Evolutionary conservation across 1,140 invertebrate species (phyloP).

Genomic region (Amyelois transitella): DNA sequence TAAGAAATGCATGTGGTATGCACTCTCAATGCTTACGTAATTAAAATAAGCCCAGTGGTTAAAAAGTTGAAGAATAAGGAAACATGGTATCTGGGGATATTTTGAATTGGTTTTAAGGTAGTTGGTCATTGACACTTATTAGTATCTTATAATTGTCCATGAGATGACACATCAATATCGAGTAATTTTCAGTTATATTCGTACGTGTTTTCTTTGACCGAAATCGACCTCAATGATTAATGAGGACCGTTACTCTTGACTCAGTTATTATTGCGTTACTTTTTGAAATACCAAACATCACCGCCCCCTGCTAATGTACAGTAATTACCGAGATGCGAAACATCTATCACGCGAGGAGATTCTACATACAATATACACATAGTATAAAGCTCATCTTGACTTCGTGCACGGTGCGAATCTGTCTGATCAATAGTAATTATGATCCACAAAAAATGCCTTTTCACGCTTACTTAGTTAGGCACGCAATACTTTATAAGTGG

Average conservation of each 20-base stretch:
- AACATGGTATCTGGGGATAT: too few relatives aligned
- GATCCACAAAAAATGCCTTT: constrained; percentile 4
- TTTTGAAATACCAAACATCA: constrained; percentile 46
- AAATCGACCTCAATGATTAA: constrained; percentile 68
- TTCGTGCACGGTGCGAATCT: background rate
- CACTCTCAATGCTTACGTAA: too few relatives aligned
- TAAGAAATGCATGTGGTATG: too few relatives aligned
- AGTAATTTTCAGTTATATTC: constrained; percentile 37
- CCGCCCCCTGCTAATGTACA: constrained; percentile 28
- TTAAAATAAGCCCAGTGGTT: too few relatives aligned
- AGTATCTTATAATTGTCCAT: too few relatives aligned
- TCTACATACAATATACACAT: background rate
- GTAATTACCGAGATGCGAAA: constrained; percentile 30
- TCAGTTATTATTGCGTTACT: constrained; percentile 62
- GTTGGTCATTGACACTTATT: too few relatives aligned
- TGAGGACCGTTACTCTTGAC: constrained; percentile 59
- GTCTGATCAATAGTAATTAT: constrained; percentile 1
- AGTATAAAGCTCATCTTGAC: background rate
- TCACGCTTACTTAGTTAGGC: constrained; percentile 11
- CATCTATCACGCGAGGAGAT: constrained; percentile 6
- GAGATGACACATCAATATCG: constrained; percentile 54
- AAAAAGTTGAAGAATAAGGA: too few relatives aligned
- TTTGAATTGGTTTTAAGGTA: too few relatives aligned
- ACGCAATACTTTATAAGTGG: constrained; percentile 9
- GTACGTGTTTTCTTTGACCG: constrained; percentile 45